Base-by-base conservation (phyloP, 2,797 vertebrate genomes). In the Aulostomus chinensis region DNA sequence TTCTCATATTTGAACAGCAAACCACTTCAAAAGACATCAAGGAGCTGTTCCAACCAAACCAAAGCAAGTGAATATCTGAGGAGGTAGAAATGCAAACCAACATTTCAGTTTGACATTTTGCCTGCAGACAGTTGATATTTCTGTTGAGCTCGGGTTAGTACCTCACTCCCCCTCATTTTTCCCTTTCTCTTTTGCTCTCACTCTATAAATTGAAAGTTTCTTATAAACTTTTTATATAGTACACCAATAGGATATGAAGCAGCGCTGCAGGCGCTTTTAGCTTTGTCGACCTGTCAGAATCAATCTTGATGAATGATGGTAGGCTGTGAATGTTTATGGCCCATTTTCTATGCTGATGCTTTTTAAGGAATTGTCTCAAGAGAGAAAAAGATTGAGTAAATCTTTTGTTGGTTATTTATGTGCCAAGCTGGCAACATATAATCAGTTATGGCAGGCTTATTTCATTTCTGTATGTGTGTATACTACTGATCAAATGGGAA, bases 51-150 rank as follows among this genome's bases (percentile, higher is more conserved):
- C 0, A 38, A 24, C 37, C 39, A 4, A n/a, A 28, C 37, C 20
- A 36, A 60, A 46, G 20, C 18, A 16, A 47, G 48, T 34, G 22
- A 46, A 20, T 51, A 35, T 54, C 55, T 65, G 74, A 62, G 56
- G 47, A 32, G 34, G 47, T 20, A 51, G 21, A 59, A 26, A 48
- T 41, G 26, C 45, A 31, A 20, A 39, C 14, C 64, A 57, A 38
- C 37, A 41, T 68, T 58, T 71, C 34, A n/a, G 47, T 54, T 45
- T 53, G 54, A 65, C 58, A 80, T 68, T 66, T 36, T 56, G 79
- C 70, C 75, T 69, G 48, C 68, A 74, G 70, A 77, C 56, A 50
- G 45, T 36, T 62, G 61, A 75, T 67, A 42, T 68, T 56, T 70
- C 38, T 54, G 51, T 69, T 28, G 45, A 58, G 53, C 57, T 64